Base-by-base conservation (phyloP, 2,888 invertebrate genomes). In the Zonitis immaculata region DNA sequence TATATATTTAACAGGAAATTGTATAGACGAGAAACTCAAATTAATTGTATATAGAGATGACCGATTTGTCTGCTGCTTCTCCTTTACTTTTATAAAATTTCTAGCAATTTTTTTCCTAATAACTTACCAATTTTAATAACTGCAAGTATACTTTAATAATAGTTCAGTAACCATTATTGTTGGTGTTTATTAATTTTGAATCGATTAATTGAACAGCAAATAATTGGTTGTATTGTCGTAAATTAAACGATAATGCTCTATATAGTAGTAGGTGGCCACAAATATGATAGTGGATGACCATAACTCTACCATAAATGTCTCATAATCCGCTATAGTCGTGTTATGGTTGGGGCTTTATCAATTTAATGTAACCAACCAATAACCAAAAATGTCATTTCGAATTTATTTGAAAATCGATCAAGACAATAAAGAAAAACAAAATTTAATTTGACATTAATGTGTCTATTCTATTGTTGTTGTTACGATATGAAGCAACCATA, bases 241-340 rank as follows among this genome's bases (percentile, higher is more conserved):
- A 56, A 57, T 64, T 64, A 64, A 63, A 63, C 56, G 59, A 56
- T 64, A 63, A 64, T 57, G 59, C 56, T 52, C 60, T 56, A n/a
- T n/a, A n/a, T n/a, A 47, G 12, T 43, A 44, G 27, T 18, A 42
- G 46, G 45, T 42, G 48, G 49, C 48, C 51, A 50, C 58, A 56
- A 64, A 69, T n/a, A 65, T 62, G 67, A 62, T 65, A 67, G 64
- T 62, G 68, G 67, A 66, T 64, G 68, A 67, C 66, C 68, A 66
- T 69, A 67, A 69, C 62, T 69, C 66, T 64, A 58, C 59, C 57
- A 60, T 68, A 66, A 69, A 69, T 68, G 66, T 68, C 65, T 64
- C 62, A 59, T 62, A 62, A 65, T 62, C 63, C 61, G 52, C 47
- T 43, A 28, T 9, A 16, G 7, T 6, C 16, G 44, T 57, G 7